phyloP scores from a whole-genome alignment of 2,797 vertebrate species.

The Coluber constrictor region DNA sequence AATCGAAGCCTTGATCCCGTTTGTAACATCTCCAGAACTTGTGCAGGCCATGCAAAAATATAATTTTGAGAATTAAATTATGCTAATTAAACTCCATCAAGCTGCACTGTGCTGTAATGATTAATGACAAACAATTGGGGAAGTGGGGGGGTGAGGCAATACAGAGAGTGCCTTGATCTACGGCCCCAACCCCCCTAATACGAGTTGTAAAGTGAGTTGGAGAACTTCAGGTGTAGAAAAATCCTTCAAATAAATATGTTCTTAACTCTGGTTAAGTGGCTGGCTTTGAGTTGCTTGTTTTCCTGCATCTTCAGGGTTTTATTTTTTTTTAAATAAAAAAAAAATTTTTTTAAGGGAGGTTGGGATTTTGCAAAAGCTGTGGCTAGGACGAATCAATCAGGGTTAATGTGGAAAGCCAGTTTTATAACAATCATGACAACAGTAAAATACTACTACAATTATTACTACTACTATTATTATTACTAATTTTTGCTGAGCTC shows the following conservation, averaged over 20 bases:
- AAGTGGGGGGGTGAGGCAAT: accelerated
- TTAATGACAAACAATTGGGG: constrained; percentile 2
- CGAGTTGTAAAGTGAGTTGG: neutral
- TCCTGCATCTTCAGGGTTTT: neutral
- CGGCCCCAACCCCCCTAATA: neutral
- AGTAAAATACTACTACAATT: neutral
- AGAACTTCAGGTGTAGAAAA: neutral
- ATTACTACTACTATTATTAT: too few species aligned
- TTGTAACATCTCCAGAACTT: constrained; percentile 41
- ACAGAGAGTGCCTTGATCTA: neutral
- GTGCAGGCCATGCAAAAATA: constrained; percentile 54
- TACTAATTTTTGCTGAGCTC: neutral
- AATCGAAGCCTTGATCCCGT: constrained; percentile 27
- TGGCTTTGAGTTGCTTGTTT: neutral
- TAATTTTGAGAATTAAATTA: constrained; percentile 67
- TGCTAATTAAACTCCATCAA: constrained; percentile 60
- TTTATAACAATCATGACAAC: neutral
- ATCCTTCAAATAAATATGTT: neutral
- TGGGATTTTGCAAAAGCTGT: neutral
- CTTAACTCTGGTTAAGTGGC: neutral
- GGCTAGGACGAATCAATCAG: neutral
- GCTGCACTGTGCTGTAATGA: constrained; percentile 31
- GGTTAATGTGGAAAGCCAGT: neutral
- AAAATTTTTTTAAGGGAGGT: too few species aligned
- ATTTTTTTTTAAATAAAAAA: neutral